These are phyloP conservation scores for Myathropa florea DNA, from an alignment of 2,888 invertebrate species.

Conservation along the genomic window DNA sequence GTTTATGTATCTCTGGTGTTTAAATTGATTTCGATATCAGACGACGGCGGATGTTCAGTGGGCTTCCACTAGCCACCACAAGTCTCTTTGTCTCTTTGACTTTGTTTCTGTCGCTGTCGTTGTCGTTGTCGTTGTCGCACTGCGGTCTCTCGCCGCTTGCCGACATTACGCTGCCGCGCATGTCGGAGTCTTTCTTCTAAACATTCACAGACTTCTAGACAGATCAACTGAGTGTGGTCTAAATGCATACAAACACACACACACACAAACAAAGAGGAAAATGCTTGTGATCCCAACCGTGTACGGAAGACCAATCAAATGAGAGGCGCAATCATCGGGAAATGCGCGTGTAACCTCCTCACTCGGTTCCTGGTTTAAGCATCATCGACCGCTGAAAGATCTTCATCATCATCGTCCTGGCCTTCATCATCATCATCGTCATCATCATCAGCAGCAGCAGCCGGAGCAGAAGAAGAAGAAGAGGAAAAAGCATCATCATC, in stretches of 20 bases:
- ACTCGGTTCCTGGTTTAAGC: not conserved
- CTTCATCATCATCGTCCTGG: not conserved
- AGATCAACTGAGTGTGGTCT: constrained; percentile 41
- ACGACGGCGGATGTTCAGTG: constrained; percentile 8
- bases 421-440: not conserved
- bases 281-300: not conserved
- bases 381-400: not conserved
- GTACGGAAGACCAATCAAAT: not conserved
- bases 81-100: constrained; percentile 24
- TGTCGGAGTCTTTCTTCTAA: not conserved
- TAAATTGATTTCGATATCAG: constrained; percentile 35
- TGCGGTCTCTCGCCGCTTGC: too few relatives aligned
- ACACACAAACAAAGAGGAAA: too few relatives aligned
- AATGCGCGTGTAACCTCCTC: not conserved
- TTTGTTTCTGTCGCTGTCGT: not conserved
- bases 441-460: not conserved
- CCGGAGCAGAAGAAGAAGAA: not conserved
- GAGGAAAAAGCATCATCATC: not conserved
- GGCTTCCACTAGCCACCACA: constrained; percentile 1
- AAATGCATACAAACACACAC: constrained; percentile 1
- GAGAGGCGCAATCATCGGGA: not conserved
- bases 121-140: not conserved
- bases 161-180: not conserved
- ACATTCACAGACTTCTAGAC: not conserved
- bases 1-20: constrained; percentile 14